Percentiles rank a stretch among this genome's conserved stretches.
Evolutionary conservation across 2,888 invertebrate species (phyloP).

Genomic region (Drosophila peninsularis): DNA sequence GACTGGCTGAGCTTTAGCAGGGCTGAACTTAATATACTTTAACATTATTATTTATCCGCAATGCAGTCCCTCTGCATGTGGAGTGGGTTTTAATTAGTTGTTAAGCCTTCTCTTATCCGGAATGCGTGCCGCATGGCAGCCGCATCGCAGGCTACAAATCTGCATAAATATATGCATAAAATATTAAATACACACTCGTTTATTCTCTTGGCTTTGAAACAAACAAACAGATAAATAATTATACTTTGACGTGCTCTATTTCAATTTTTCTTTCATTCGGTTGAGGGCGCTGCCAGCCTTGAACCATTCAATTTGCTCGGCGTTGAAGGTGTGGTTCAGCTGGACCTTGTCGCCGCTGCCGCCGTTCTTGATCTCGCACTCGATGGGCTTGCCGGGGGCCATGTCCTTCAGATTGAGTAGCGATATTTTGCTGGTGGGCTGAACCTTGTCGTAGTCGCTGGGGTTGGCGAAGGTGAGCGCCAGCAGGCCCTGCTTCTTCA

Average conservation of each 20-base stretch:
- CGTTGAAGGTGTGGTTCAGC: slow-evolving; percentile 97
- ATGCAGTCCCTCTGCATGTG: not conserved
- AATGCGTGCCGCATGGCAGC: too few species aligned
- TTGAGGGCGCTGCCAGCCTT: slow-evolving; percentile 98
- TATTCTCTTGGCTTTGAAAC: not conserved
- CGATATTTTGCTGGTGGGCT: slow-evolving; percentile 92
- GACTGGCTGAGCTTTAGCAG: not conserved
- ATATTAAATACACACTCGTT: not conserved
- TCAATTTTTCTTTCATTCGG: slow-evolving; percentile 93
- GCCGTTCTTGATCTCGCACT: slow-evolving; percentile 95
- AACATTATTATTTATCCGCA: not conserved
- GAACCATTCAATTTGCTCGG: slow-evolving; percentile 98
- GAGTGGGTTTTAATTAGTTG: not conserved
- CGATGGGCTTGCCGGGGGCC: slow-evolving; percentile 95
- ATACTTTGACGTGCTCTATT: not conserved
- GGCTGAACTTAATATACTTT: not conserved
- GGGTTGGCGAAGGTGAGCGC: slow-evolving; percentile 97
- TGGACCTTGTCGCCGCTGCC: slow-evolving; percentile 92
- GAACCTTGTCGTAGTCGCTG: slow-evolving; percentile 97
- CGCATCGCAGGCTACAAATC: too few species aligned
- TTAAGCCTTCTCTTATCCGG: not conserved
- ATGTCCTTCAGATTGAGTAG: slow-evolving; percentile 93
- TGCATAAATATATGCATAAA: not conserved
- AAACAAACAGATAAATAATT: not conserved
- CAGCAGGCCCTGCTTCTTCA: slow-evolving; percentile 99